Evolutionary conservation across 2,888 invertebrate genomes (phyloP), one percentile per base, ranked within the genome.

Genomic region (Oscheius sp.): DNA sequence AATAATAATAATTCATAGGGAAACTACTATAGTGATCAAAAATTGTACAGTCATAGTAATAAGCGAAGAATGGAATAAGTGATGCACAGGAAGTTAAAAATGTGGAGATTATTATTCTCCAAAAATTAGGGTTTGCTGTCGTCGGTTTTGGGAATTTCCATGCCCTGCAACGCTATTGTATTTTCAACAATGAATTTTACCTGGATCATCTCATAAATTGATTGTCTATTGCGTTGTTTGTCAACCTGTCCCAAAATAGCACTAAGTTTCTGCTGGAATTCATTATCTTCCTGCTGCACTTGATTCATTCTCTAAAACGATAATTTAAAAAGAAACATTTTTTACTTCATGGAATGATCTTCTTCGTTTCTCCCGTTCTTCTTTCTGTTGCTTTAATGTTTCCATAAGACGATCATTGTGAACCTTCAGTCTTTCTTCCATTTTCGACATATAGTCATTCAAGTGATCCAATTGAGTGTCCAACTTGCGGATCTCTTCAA

Each of bases 401-500:
- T 80, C 80, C 78, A 78, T 78, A 74, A 85, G 65, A 59, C 77
- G 78, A 32, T 80, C 79, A 71, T 83, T 83, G 77, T 85, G 82
- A 6, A 72, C 67, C 64, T 77, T 75, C 50, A 77, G 70, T 24
- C 75, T 63, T 56, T 75, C 66, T 26, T 77, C 77, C 67, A 85
- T 82, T 70, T 82, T 82, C 30, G 74, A 70, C 83, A 85, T 83
- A 75, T 85, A 85, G 49, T 85, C 84, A 64, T 85, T 85, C 49
- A 85, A 69, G 64, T 85, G 85, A 71, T 85, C 85, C 57, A 85
- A 71, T 71, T 85, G 85, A 8, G 78, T 72, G 74, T 85, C 83
- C 28, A 85, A 69, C 57, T 80, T 82, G 62, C 83, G 82, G 70
- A 85, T 85, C 63, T 85, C 85, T 85, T 65, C 8, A 85, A 76